Evolutionary conservation across 2,888 invertebrate species (phyloP), one percentile per base, ranked within the genome.

Genomic region (Tachina lurida): DNA sequence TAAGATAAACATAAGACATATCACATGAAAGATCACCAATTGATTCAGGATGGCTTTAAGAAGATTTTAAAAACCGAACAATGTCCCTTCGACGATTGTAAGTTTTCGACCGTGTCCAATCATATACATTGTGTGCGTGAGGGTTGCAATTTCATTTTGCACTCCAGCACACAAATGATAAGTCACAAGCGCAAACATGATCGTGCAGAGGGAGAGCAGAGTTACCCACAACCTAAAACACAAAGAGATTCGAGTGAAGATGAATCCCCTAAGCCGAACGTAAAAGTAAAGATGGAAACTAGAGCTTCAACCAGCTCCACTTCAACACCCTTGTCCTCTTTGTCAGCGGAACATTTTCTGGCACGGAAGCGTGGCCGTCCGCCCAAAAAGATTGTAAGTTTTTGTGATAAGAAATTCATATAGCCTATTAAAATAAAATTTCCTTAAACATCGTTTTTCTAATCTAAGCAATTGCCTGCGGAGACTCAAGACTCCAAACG

Each of bases 121-220:
- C 99, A 99, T 93, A 99, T 99, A 88, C 99, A 99, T 93, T 99
- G 99, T 94, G 98, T 99, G 89, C 94, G 99, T 84, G 96, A 97
- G 3, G 97, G 97, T 84, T 99, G 99, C 94, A 97, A 96, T 92
- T 99, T 98, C 92, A 98, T 99, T 4, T 94, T 99, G 87, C 99
- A 99, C 91, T 98, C 98, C 49, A 98, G 98, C 91, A 98, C 98
- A 71, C 99, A 99, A 92, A 95, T 99, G 88, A 97, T 98, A 93
- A 98, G 98, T 12, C 99, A 99, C 93, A 99, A 99, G 93, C 95
- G 99, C 78, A 99, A 98, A 91, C 99, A 99, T 93, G 99, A 99
- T 93, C 95, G 98, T 68, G 96, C 97, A 90, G 98, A 98, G 90
- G 96, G 97, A 47, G 98, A 99, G 91, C 94, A 92, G 81, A 91